Base-by-base conservation (phyloP, 2,113 vertebrate species). In the Lampris megalopsis region DNA sequence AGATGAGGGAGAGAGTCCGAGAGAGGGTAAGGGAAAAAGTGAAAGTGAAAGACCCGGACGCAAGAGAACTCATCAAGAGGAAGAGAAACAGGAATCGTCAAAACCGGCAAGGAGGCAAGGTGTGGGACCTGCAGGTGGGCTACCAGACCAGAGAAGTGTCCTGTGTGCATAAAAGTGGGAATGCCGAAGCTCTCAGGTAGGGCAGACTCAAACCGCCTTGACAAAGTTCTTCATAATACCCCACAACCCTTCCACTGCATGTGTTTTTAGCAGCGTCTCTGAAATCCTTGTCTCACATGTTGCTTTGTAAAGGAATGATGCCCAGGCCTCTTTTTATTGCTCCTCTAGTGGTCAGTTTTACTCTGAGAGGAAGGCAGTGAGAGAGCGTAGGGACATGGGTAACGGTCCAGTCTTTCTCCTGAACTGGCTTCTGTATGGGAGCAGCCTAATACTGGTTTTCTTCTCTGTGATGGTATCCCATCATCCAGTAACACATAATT, bases 101-200 rank as follows among this genome's bases (percentile, higher is more conserved):
- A 82, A 98, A 96, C 77, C 95, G 97, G 0, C 97, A 95, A 1
- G 97, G 98, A 78, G 96, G 95, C 82, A 97, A 95, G 89, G 95
- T 95, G 13, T 97, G 97, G 96, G 96, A 98, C 83, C 94, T 99
- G 63, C 96, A 98, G 81, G 96, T 99, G 4, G 97, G 98, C 0
- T 98, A 96, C 89, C 97, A 99, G 92, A 97, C 96, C 66, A 92
- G 98, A 68, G 94, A 97, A 64, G 94, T 98, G 49, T 93, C 87
- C 0, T 99, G 98, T 56, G 93, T 92, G 6, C 96, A 99, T 88
- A 96, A 93, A 86, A 98, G 94, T 0, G 96, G 97, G 24, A 95
- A 88, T 62, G 86, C 92, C 3, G 93, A 95, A 9, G 94, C 94
- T 10, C 75, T 97, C 73, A 97, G 97, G 98, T 99, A 94, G 95